These are phyloP conservation scores for Salvelinus namaycush DNA, from an alignment of 2,113 vertebrate species.

Conservation along the genomic window DNA sequence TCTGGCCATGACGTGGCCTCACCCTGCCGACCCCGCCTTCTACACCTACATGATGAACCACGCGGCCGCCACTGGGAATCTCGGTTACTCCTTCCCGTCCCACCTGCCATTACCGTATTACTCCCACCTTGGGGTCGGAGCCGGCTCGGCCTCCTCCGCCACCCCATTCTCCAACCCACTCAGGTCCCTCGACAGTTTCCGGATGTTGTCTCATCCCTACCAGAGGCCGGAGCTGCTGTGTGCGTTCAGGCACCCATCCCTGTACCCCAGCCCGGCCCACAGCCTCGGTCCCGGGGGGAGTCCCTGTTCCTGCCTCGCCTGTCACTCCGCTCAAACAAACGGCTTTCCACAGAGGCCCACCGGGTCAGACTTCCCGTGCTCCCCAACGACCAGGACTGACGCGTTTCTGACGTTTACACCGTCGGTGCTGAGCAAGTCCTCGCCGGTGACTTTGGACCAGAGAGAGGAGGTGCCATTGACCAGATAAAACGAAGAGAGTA, in stretches of 20 bases:
- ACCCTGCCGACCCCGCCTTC: slow-evolving; percentile 95
- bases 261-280: slow-evolving; percentile 87
- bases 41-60: slow-evolving; percentile 99
- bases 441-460: slow-evolving; percentile 91
- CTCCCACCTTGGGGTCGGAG: slow-evolving; percentile 88
- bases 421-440: slow-evolving; percentile 93
- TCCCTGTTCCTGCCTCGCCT: slow-evolving; percentile 92
- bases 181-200: slow-evolving; percentile 93
- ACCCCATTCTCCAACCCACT: slow-evolving; percentile 85
- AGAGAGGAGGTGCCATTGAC: slow-evolving; percentile 96
- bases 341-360: slow-evolving; percentile 80
- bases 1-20: slow-evolving; percentile 97
- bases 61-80: slow-evolving; percentile 91
- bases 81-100: slow-evolving; percentile 94
- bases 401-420: slow-evolving; percentile 95
- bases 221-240: slow-evolving; percentile 96
- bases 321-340: slow-evolving; percentile 85
- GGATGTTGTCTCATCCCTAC: slow-evolving; percentile 94
- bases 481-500: slow-evolving; percentile 80
- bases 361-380: slow-evolving; percentile 91
- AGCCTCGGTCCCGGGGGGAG: slow-evolving; percentile 85
- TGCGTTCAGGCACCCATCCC: slow-evolving; percentile 92
- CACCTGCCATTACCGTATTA: slow-evolving; percentile 97
- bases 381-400: slow-evolving; percentile 91
- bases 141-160: slow-evolving; percentile 75